These are phyloP conservation scores for Heliconius aoede DNA, from an alignment of 2,888 invertebrate species.

Conservation along the genomic window DNA sequence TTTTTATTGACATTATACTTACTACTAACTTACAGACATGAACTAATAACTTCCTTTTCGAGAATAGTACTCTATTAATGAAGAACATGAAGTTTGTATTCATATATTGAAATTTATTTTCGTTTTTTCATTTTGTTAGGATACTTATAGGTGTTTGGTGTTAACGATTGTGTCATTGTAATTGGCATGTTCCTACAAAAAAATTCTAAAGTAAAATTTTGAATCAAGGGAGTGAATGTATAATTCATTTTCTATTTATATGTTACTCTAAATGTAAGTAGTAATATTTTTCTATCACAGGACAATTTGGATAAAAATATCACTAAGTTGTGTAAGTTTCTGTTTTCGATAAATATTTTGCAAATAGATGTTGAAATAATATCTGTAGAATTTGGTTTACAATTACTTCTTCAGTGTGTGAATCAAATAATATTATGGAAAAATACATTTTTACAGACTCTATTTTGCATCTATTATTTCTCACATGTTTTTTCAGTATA, in stretches of 20 bases:
- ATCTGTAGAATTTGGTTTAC: slow-evolving; percentile 46
- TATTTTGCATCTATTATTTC: slow-evolving; percentile 55
- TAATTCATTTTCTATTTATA: slow-evolving; percentile 65
- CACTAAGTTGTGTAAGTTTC: slow-evolving; percentile 4
- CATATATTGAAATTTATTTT: background rate
- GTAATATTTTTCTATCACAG: slow-evolving; percentile 78
- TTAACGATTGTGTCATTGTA: slow-evolving; percentile 49
- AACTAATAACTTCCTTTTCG: background rate
- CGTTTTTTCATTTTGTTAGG: background rate
- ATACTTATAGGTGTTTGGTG: slow-evolving; percentile 32
- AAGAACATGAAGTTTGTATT: background rate
- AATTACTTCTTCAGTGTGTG: slow-evolving; percentile 62
- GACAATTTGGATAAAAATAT: slow-evolving; percentile 1
- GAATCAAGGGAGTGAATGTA: slow-evolving; percentile 60
- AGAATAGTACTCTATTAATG: background rate
- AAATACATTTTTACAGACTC: slow-evolving; percentile 80
- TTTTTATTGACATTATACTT: background rate
- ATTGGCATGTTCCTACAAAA: slow-evolving; percentile 70
- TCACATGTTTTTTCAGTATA: slow-evolving; percentile 9
- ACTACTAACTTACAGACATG: background rate
- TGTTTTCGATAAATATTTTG: background rate
- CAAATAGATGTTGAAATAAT: slow-evolving; percentile 20
- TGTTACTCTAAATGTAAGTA: slow-evolving; percentile 70
- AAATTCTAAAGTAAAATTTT: slow-evolving; percentile 54
- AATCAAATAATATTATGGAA: slow-evolving; percentile 59